Evolutionary conservation across 1,140 invertebrate genomes (phyloP).

Genomic region (Dendroctonus valens): DNA sequence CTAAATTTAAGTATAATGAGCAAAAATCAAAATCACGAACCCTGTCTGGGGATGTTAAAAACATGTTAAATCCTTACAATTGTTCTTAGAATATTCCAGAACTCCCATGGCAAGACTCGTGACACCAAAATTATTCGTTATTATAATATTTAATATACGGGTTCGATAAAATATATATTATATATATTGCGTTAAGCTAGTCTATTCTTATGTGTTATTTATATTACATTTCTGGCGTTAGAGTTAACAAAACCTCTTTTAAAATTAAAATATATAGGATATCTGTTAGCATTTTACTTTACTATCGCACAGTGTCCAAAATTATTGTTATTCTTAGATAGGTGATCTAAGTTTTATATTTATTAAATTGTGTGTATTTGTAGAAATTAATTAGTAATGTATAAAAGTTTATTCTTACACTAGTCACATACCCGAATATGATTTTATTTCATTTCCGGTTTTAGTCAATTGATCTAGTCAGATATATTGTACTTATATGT

Average conservation of each 20-base stretch:
- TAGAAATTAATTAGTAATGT: constrained; percentile 35
- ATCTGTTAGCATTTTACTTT: constrained; percentile 38
- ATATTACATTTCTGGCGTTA: constrained; percentile 38
- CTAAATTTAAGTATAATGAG: constrained; percentile 44
- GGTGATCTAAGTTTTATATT: constrained; percentile 35
- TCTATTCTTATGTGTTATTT: constrained; percentile 47
- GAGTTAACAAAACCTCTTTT: constrained; percentile 29
- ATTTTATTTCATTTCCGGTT: constrained; percentile 25
- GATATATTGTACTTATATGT: constrained; percentile 30
- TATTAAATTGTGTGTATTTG: constrained; percentile 38
- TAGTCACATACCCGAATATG: constrained; percentile 31
- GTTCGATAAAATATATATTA: constrained; percentile 45
- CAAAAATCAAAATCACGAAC: constrained; percentile 49
- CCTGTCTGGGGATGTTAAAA: constrained; percentile 44
- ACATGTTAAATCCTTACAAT: constrained; percentile 33
- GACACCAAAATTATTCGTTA: constrained; percentile 44
- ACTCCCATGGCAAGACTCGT: constrained; percentile 44
- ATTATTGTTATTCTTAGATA: constrained; percentile 38
- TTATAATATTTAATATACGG: constrained; percentile 45
- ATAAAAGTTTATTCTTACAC: constrained; percentile 33
- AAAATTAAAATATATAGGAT: constrained; percentile 33
- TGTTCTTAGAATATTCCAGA: constrained; percentile 49
- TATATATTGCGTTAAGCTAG: constrained; percentile 42
- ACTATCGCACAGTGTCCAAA: constrained; percentile 39
- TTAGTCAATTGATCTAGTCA: constrained; percentile 36